Evolutionary conservation across 2,113 vertebrate genomes (phyloP), one percentile per base, ranked within the genome.

Genomic region (Dasyurus viverrinus): DNA sequence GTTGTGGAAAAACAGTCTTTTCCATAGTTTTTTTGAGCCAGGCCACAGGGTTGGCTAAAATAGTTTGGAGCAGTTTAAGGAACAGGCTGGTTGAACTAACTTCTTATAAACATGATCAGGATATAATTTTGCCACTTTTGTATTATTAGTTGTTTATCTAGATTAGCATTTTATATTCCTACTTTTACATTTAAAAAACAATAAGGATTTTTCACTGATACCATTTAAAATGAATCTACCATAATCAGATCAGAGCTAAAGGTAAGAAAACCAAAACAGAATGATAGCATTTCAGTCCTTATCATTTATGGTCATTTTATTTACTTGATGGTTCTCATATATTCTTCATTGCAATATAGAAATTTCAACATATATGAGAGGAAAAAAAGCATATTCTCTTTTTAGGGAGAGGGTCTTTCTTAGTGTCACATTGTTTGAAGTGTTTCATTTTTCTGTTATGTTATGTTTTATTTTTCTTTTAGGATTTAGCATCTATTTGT

Each of bases 1-100:
- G 89, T 90, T 90, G 89, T 90, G 89, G 89, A 52, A 90, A 90
- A 90, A 48, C 89, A 48, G 89, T 27, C 89, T 52, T 90, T 50
- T 90, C 46, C 46, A 90, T 50, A 50, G 50, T 90, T 90, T 47
- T 48, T 90, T 47, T 90, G 47, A 90, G 89, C 89, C 48, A 52
- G 89, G 89, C 89, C 89, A 26, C 89, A 27, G 47, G 30, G 89
- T 50, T 90, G 48, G 36, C 89, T 27, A 42, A 84, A 84, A 42
- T 8, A 42, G 26, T 90, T 23, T 52, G 5, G 27, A 48, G 89
- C 89, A 26, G 27, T 90, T 90, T 90, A 90, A 23, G 89, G 48
- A 90, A 52, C 48, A 48, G 25, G 14, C 46, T 30, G 46, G 30
- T 90, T 90, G 24, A 90, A 30, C 47, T 50, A 26, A 90, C 89